phyloP scores from a whole-genome alignment of 2,113 vertebrate genomes.

The Planiliza haematocheilus region DNA sequence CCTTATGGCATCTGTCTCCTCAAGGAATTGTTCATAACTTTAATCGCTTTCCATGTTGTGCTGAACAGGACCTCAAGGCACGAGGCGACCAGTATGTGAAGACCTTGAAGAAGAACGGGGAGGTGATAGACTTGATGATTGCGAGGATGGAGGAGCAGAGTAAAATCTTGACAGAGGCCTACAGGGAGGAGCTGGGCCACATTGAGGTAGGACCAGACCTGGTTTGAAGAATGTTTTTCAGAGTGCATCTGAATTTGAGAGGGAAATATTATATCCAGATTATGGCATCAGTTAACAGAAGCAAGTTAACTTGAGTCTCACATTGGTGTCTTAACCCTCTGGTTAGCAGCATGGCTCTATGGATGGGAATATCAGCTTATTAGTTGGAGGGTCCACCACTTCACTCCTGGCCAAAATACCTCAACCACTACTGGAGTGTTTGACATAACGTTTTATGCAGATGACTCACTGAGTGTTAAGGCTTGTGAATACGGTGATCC shows the following conservation, averaged over 20 bases:
- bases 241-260: not conserved
- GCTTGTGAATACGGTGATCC: not conserved
- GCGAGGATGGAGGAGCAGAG: constrained; percentile 90
- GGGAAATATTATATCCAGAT: not conserved
- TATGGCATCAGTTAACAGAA: not conserved
- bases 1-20: too few relatives aligned
- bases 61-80: constrained; percentile 85
- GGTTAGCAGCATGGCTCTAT: not conserved
- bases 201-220: constrained; percentile 81
- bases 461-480: not conserved
- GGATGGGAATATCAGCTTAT: not conserved
- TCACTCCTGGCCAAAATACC: not conserved
- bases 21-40: not conserved
- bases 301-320: not conserved
- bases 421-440: not conserved
- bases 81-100: constrained; percentile 87
- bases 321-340: not conserved
- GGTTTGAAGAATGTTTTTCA: not conserved
- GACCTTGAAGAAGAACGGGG: constrained; percentile 85
- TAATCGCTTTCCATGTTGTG: not conserved
- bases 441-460: not conserved
- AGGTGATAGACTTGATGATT: constrained; percentile 86
- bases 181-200: constrained; percentile 81
- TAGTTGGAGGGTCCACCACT: too few relatives aligned
- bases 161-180: constrained; percentile 78